phyloP scores from a whole-genome alignment of 2,888 invertebrate species.

The Biston stratarius region DNA sequence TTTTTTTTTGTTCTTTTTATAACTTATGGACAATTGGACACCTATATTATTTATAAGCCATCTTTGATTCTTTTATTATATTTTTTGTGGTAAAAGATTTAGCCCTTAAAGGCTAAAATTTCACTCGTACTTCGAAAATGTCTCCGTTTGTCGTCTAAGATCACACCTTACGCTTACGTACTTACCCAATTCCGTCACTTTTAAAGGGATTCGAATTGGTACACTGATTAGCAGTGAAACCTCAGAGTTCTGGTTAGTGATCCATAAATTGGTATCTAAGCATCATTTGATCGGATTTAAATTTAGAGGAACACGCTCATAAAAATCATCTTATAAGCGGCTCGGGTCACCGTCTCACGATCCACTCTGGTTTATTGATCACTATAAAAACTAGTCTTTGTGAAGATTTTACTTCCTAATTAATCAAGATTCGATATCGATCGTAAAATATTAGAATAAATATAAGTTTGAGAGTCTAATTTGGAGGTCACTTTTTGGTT shows the following conservation, averaged over 20 bases:
- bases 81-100: too few species aligned
- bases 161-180: too few species aligned
- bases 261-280: slow-evolving; percentile 12
- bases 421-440: slow-evolving; percentile 33
- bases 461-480: slow-evolving; percentile 1
- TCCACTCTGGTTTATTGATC: slow-evolving; percentile 59
- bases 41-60: too few species aligned
- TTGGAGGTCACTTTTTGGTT: neutral
- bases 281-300: slow-evolving; percentile 49
- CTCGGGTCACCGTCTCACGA: slow-evolving; percentile 60
- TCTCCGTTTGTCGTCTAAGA: too few species aligned
- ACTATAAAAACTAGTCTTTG: slow-evolving; percentile 62
- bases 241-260: neutral
- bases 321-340: slow-evolving; percentile 60
- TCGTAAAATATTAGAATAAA: slow-evolving; percentile 28
- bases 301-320: slow-evolving; percentile 58
- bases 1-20: too few species aligned
- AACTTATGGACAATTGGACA: too few species aligned
- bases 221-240: too few species aligned
- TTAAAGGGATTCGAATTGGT: too few species aligned
- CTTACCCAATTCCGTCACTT: too few species aligned
- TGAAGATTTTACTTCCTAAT: slow-evolving; percentile 33
- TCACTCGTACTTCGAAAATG: too few species aligned
- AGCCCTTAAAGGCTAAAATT: too few species aligned
- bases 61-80: too few species aligned